Percentiles rank a stretch among this genome's conserved stretches.
Evolutionary conservation across 2,113 vertebrate genomes (phyloP).

Genomic region (Lamprotornis superbus): DNA sequence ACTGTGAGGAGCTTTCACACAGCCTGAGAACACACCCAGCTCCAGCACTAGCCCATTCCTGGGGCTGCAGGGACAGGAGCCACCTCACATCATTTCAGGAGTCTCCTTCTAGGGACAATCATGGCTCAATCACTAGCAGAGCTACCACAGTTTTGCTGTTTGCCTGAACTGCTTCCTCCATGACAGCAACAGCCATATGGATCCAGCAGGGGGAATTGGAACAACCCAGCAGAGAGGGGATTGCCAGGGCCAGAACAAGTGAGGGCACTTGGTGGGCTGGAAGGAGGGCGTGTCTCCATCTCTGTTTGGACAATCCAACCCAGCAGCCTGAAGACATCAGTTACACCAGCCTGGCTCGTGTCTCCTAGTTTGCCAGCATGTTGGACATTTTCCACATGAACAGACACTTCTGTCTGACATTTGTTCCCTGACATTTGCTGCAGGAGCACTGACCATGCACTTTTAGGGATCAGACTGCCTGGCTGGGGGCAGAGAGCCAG

Average conservation of each 20-base stretch:
- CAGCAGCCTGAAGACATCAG: background rate
- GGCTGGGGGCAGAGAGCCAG: background rate
- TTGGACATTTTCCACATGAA: background rate
- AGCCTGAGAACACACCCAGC: background rate
- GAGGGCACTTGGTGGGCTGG: background rate
- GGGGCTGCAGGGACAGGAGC: background rate
- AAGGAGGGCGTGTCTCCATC: background rate
- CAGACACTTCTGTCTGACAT: background rate
- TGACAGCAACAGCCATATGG: background rate
- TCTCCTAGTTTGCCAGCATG: background rate
- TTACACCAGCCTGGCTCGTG: background rate
- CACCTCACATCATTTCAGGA: background rate
- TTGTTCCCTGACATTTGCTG: background rate
- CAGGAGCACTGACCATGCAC: background rate
- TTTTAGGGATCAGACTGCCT: background rate
- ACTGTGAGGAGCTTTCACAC: rapidly evolving
- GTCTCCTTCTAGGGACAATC: background rate
- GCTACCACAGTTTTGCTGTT: background rate
- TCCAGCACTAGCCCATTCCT: background rate
- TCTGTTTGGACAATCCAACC: background rate
- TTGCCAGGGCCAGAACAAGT: background rate
- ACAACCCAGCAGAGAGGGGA: background rate
- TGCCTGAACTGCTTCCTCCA: rapidly evolving
- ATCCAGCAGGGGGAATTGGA: background rate
- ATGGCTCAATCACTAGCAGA: background rate